Evolutionary conservation across 2,797 vertebrate genomes (phyloP), one percentile per base, ranked within the genome.

Genomic region (Premnoplex brunnescens): DNA sequence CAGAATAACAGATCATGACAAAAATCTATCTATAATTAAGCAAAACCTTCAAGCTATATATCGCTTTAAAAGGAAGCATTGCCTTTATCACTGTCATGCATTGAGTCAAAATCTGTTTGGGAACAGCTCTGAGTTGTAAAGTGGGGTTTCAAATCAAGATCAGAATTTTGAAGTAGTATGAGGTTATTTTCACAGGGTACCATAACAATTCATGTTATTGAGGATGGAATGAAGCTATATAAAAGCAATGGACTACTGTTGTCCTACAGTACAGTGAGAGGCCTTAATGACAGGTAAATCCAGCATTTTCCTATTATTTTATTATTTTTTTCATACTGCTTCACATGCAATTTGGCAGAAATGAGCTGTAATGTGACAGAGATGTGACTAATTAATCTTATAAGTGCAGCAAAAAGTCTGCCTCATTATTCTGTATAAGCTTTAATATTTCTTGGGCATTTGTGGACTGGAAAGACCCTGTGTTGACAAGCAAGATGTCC

Each of bases 1-100:
- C 77, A 60, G 71, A 90, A 26, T 69, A 78, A 85, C 81, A 87
- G 67, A 85, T 82, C 59, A 43, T 76, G 84, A 59, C 52, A 87
- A 77, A 95, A 91, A 89, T 63, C 67, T 55, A 32, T 71, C 76
- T 77, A 39, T 89, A 95, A 91, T 91, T 89, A 94, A 91, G 81
- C 43, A 88, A 94, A 94, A 62, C 46, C 39, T 88, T 80, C 41
- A 63, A 89, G 46, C 30, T 63, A 9, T 85, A 36, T 15, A 8
- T 56, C 54, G 22, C 67, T 58, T 84, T 73, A 56, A 77, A 93
- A 89, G 56, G 74, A 22, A 77, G 68, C 72, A 46, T 39, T 80
- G 24, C 30, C 64, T 93, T 91, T 86, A 51, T 72, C 66, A 39
- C 20, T 81, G 51, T 68, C 34, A 43, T 34, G 30, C 14, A 23